Evolutionary conservation across 2,113 vertebrate genomes (phyloP).

Genomic region (Sarotherodon lohbergeri): DNA sequence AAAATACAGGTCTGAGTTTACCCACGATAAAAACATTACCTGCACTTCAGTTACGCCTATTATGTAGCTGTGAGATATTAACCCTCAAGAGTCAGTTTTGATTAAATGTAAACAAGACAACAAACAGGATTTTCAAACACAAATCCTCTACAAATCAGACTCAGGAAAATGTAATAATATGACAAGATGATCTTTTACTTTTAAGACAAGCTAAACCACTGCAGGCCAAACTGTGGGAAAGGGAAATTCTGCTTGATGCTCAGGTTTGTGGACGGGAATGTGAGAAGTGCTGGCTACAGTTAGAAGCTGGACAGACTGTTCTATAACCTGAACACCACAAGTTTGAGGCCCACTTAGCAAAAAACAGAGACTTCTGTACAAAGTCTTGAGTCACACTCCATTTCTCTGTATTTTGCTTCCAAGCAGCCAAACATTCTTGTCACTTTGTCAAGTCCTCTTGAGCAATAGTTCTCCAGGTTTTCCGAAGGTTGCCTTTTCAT

Average conservation of each 20-base stretch:
- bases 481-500: neutral
- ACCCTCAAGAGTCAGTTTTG: neutral
- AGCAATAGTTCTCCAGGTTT: neutral
- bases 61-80: neutral
- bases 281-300: neutral
- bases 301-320: neutral
- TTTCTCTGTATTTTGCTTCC: neutral
- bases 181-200: neutral
- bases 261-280: neutral
- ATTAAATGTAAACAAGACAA: slow-evolving; percentile 7
- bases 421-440: neutral
- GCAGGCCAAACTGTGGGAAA: neutral
- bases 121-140: neutral
- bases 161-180: neutral
- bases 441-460: neutral
- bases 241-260: neutral
- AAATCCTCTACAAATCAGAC: neutral
- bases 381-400: neutral
- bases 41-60: neutral
- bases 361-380: neutral
- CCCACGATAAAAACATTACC: neutral
- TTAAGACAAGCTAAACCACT: neutral
- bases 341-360: neutral
- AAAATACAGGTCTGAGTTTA: slow-evolving; percentile 37
- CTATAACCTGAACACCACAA: neutral